Evolutionary conservation across 23 tunicate genomes (phyloP).

Genomic region (Corella eumyota): DNA sequence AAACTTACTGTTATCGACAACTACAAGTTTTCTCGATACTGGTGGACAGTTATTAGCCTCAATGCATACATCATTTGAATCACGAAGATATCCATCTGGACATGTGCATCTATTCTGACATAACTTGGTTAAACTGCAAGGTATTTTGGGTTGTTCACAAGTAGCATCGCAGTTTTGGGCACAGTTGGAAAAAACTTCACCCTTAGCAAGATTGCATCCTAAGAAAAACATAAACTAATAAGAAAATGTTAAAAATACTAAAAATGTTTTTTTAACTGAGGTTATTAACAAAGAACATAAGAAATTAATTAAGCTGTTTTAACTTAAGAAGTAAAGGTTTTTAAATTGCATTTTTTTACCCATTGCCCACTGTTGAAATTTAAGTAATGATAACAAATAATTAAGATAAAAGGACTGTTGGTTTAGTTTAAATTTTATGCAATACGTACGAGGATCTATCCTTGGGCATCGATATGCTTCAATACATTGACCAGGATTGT

Average conservation of each 20-base stretch:
- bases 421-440: too few relatives aligned
- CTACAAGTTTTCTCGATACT: not conserved
- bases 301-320: too few relatives aligned
- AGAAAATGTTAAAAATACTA: too few relatives aligned
- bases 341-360: not conserved
- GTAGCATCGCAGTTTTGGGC: conserved; percentile 24
- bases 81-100: not conserved
- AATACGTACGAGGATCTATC: not conserved
- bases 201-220: not conserved
- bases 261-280: too few relatives aligned
- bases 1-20: not conserved
- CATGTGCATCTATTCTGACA: conserved; percentile 22
- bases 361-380: too few relatives aligned
- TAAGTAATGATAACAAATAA: too few relatives aligned
- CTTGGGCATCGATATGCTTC: not conserved
- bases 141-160: conserved; percentile 10
- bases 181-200: conserved; percentile 12
- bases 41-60: conserved; percentile 1
- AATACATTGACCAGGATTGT: not conserved
- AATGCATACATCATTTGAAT: conserved; percentile 3
- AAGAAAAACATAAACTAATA: too few relatives aligned
- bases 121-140: conserved; percentile 1
- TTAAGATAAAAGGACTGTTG: too few relatives aligned
- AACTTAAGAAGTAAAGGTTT: not conserved
- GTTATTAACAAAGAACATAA: too few relatives aligned